Evolutionary conservation across 2,888 invertebrate species (phyloP).

Genomic region (Lepidochrysops patricia): DNA sequence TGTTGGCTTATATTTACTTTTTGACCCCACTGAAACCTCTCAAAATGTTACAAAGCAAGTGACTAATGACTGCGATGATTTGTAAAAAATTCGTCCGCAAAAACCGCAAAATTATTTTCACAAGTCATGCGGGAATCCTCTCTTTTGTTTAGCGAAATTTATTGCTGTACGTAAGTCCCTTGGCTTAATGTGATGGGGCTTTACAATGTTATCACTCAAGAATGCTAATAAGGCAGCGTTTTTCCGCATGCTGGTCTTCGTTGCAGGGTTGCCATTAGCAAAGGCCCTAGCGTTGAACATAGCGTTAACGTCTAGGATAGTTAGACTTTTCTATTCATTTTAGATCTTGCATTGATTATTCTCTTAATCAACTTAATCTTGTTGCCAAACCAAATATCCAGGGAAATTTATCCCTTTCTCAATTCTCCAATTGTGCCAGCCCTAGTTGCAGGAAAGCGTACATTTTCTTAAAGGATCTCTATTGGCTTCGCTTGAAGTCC

Average conservation of each 20-base stretch:
- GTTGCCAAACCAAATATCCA: conserved; percentile 22
- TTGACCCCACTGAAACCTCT: neutral
- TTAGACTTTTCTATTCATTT: no score
- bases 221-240: conserved; percentile 31
- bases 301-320: neutral
- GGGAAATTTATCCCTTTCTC: conserved; percentile 1
- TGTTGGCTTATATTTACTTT: neutral
- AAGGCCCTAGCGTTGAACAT: no score
- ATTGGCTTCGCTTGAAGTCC: conserved; percentile 35
- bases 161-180: conserved; percentile 36
- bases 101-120: conserved; percentile 47
- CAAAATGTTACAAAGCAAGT: neutral
- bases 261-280: neutral
- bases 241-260: conserved; percentile 1
- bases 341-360: no score
- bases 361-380: no score
- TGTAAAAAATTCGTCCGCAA: conserved; percentile 38
- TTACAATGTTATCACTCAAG: conserved; percentile 34
- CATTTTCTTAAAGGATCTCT: conserved; percentile 2
- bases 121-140: conserved; percentile 38
- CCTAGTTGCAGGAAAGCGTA: neutral
- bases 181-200: conserved; percentile 39
- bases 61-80: conserved; percentile 26
- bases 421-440: neutral
- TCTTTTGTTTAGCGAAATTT: conserved; percentile 51